Percentiles rank a stretch among this genome's conserved stretches.
Conservation (phyloP, 2,888 invertebrate species). For the Crossocerus cetratus region DNA sequence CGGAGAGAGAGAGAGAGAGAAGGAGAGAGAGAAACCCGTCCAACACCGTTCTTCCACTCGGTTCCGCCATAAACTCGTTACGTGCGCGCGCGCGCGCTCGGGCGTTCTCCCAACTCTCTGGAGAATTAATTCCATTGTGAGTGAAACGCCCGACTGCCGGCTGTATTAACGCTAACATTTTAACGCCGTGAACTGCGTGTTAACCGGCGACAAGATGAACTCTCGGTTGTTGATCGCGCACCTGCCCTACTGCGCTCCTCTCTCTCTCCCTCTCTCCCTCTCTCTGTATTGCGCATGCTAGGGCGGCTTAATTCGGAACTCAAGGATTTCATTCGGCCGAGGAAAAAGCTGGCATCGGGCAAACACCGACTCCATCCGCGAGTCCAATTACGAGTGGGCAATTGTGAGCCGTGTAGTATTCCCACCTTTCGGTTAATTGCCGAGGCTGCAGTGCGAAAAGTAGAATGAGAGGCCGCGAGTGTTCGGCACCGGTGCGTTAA, state of each 20-base stretch:
- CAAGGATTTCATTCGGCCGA: constrained; percentile 57
- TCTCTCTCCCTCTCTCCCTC: constrained; percentile 7
- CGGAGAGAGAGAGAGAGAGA: neutral
- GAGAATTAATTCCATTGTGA: constrained; percentile 65
- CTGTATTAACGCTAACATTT: constrained; percentile 59
- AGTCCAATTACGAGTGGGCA: constrained; percentile 30
- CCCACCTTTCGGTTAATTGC: too few species aligned
- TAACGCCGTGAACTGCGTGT: constrained; percentile 25
- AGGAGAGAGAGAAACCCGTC: constrained; percentile 7
- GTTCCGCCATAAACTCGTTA: constrained; percentile 57
- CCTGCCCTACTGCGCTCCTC: constrained; percentile 10
- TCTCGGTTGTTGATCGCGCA: neutral
- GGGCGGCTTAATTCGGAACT: constrained; percentile 45
- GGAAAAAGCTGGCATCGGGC: constrained; percentile 35
- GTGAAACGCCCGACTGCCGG: constrained; percentile 33
- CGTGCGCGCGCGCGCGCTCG: constrained; percentile 18
- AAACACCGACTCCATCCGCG: constrained; percentile 15
- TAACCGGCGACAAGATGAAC: neutral
- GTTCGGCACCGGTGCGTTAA: constrained; percentile 3
- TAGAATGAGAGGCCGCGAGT: constrained; percentile 18
- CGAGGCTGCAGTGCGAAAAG: too few species aligned
- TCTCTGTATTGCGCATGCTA: constrained; percentile 29
- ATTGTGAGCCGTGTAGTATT: constrained; percentile 30
- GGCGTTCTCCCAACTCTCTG: constrained; percentile 41
- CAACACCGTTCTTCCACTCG: constrained; percentile 34